phyloP scores from a whole-genome alignment of 2,797 vertebrate species.

The Sebastolobus altivelis region DNA sequence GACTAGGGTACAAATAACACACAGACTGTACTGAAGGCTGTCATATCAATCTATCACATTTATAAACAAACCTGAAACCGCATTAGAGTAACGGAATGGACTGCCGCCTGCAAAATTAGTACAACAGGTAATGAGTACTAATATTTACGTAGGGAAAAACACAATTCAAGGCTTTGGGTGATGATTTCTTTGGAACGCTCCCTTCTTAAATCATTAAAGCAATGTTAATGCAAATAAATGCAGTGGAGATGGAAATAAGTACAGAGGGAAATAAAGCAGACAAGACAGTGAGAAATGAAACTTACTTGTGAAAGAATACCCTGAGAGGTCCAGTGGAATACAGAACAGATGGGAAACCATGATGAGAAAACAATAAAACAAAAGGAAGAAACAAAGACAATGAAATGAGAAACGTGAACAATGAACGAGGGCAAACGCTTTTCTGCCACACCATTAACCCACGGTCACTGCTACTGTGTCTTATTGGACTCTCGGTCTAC shows the following conservation, averaged over 20 bases:
- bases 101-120: slow-evolving; percentile 50
- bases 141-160: neutral
- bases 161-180: neutral
- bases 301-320: slow-evolving; percentile 95
- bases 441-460: slow-evolving; percentile 46
- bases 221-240: slow-evolving; percentile 4
- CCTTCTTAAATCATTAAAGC: neutral
- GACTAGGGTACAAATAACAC: slow-evolving; percentile 15
- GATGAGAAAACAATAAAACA: slow-evolving; percentile 83
- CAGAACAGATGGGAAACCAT: slow-evolving; percentile 89
- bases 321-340: slow-evolving; percentile 92
- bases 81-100: slow-evolving; percentile 50
- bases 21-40: slow-evolving; percentile 21
- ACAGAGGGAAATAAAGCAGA: slow-evolving; percentile 33
- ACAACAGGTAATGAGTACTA: slow-evolving; percentile 29
- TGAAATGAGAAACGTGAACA: slow-evolving; percentile 81
- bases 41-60: slow-evolving; percentile 20
- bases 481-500: neutral
- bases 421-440: slow-evolving; percentile 47
- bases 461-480: neutral
- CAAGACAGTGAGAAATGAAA: slow-evolving; percentile 79
- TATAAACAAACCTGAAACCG: slow-evolving; percentile 60
- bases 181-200: slow-evolving; percentile 3
- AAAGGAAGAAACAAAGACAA: slow-evolving; percentile 80
- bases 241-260: slow-evolving; percentile 22